A percentile compares a stretch with the other conserved stretches of the same genome.
Evolutionary conservation across 2,888 invertebrate genomes (phyloP).

Genomic region (Diarsia dahlii): DNA sequence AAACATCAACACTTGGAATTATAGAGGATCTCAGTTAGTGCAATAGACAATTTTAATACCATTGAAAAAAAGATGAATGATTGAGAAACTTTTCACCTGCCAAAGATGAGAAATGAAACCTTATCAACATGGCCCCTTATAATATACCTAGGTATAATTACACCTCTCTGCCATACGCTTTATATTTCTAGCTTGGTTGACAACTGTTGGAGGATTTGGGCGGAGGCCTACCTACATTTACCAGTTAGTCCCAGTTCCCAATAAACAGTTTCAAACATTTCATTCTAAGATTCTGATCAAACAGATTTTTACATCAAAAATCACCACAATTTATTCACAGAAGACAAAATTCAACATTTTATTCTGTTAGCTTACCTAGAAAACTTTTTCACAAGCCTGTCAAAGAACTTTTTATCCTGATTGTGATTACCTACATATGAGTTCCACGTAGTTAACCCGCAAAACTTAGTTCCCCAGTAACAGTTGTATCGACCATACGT

Average conservation of each 20-base stretch:
- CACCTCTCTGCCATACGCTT: background rate
- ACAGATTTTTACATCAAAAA: background rate
- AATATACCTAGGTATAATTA: background rate
- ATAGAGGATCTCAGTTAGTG: background rate
- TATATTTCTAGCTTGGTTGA: background rate
- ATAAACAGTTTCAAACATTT: background rate
- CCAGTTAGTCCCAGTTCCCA: background rate
- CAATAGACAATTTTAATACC: no score
- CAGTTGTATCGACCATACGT: conserved; percentile 21
- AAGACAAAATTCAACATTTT: no score
- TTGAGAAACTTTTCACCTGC: background rate
- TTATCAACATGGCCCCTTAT: background rate
- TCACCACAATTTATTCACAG: background rate
- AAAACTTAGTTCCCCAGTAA: conserved; percentile 20
- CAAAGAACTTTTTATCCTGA: conserved; percentile 10
- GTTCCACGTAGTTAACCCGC: conserved; percentile 29
- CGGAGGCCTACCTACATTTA: background rate
- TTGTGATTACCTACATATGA: conserved; percentile 31
- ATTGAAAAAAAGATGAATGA: background rate
- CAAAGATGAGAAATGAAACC: background rate
- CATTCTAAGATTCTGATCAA: background rate
- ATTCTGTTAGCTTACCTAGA: no score
- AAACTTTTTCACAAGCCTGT: background rate
- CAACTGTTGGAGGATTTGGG: background rate
- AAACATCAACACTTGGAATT: background rate